Evolutionary conservation across 2,888 invertebrate genomes (phyloP).

Genomic region (Scrobipalpa atriplicella): DNA sequence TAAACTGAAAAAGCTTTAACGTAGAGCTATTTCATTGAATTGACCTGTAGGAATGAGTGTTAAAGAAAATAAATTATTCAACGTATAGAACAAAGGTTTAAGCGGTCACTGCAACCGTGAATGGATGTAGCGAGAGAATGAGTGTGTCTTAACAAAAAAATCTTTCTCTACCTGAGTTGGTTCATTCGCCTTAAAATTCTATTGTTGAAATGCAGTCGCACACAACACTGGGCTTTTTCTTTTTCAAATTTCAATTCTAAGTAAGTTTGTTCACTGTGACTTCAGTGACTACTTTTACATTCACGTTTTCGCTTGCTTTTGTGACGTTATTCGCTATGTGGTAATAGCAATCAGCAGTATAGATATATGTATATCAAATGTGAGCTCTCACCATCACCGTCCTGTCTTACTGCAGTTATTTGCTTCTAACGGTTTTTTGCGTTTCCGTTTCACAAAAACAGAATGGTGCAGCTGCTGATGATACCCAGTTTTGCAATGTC

Average conservation of each 20-base stretch:
- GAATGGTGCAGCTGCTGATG: not conserved
- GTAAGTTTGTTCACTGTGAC: slow-evolving; percentile 4
- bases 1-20: too few species aligned
- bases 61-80: slow-evolving; percentile 37
- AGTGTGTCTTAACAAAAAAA: slow-evolving; percentile 51
- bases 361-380: not conserved
- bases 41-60: not conserved
- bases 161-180: slow-evolving; percentile 62
- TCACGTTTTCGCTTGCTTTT: not conserved
- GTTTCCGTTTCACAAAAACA: not conserved
- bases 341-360: too few species aligned
- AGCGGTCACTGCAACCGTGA: slow-evolving; percentile 48
- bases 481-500: not conserved
- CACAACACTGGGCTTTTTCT: slow-evolving; percentile 17
- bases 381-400: not conserved
- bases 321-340: too few species aligned
- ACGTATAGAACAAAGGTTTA: slow-evolving; percentile 50
- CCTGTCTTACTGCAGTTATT: not conserved
- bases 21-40: not conserved
- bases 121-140: slow-evolving; percentile 52
- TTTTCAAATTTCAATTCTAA: not conserved
- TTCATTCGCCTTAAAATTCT: slow-evolving; percentile 52
- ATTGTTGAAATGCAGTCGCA: slow-evolving; percentile 51
- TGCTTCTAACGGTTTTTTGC: not conserved
- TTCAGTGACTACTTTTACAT: not conserved